These are phyloP conservation scores for Athalia rosae DNA, from an alignment of 2,888 invertebrate genomes.

Conservation along the genomic window DNA sequence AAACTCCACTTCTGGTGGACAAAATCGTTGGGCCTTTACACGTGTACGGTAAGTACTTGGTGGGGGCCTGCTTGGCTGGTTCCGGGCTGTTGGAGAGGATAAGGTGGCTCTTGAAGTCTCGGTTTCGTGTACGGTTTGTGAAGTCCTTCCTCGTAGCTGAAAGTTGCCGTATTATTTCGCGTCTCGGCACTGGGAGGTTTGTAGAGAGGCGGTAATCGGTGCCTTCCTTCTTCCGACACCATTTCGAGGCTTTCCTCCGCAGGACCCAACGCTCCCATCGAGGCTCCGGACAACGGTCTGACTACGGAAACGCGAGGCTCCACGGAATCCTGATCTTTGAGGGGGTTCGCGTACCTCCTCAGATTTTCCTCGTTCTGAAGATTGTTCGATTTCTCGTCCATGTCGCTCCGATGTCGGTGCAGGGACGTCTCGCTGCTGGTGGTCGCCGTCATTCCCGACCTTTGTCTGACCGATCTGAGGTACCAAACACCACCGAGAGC, in stretches of 20 bases:
- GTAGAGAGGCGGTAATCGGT: constrained; percentile 78
- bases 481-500: constrained; percentile 69
- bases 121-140: constrained; percentile 71
- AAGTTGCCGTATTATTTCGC: constrained; percentile 86
- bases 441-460: constrained; percentile 69
- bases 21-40: constrained; percentile 54
- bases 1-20: constrained; percentile 17
- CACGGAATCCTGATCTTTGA: constrained; percentile 79
- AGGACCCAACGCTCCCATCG: constrained; percentile 73
- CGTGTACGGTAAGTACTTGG: constrained; percentile 71
- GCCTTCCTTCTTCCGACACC: constrained; percentile 77
- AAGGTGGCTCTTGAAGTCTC: constrained; percentile 67
- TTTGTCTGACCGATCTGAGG: constrained; percentile 59
- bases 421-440: constrained; percentile 71
- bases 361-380: constrained; percentile 93
- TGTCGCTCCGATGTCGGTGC: constrained; percentile 80
- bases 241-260: constrained; percentile 79
- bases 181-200: constrained; percentile 91
- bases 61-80: constrained; percentile 67
- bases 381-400: constrained; percentile 91
- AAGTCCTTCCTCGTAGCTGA: constrained; percentile 69
- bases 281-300: constrained; percentile 73
- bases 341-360: constrained; percentile 86
- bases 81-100: constrained; percentile 67
- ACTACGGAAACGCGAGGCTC: constrained; percentile 76